phyloP scores from a whole-genome alignment of 2,888 invertebrate species.

The Pseudococcus jackbeardsleyi region DNA sequence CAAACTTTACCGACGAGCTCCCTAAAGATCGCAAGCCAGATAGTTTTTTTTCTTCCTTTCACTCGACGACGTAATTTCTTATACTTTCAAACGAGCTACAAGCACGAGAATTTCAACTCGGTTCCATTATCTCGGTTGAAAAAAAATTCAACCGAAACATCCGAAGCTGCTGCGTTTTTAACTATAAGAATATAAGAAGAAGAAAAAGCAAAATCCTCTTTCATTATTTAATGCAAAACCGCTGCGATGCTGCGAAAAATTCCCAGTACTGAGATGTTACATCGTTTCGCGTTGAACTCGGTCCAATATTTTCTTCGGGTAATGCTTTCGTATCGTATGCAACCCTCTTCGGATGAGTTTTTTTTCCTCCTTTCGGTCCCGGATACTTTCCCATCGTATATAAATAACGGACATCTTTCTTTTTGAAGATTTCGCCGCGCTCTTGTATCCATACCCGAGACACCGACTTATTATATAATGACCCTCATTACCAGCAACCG shows the following conservation, averaged over 20 bases:
- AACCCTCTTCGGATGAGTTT: no score
- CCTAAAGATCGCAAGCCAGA: slow-evolving; percentile 44
- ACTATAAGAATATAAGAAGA: background rate
- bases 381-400: background rate
- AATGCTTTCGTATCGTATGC: no score
- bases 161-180: background rate
- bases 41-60: background rate
- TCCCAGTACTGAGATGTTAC: background rate
- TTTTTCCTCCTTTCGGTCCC: background rate
- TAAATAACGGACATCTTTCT: background rate
- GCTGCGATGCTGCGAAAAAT: background rate
- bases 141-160: background rate
- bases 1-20: slow-evolving; percentile 32
- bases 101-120: slow-evolving; percentile 11
- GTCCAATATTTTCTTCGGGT: no score
- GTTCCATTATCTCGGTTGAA: background rate
- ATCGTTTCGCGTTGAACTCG: background rate
- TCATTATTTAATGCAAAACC: slow-evolving; percentile 1
- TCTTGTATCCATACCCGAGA: background rate
- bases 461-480: background rate
- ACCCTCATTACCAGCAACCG: background rate
- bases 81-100: slow-evolving; percentile 27
- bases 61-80: slow-evolving; percentile 23
- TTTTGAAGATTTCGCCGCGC: background rate
- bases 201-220: background rate